phyloP scores from a whole-genome alignment of 1,140 invertebrate species.

The Platyscapa corneri region DNA sequence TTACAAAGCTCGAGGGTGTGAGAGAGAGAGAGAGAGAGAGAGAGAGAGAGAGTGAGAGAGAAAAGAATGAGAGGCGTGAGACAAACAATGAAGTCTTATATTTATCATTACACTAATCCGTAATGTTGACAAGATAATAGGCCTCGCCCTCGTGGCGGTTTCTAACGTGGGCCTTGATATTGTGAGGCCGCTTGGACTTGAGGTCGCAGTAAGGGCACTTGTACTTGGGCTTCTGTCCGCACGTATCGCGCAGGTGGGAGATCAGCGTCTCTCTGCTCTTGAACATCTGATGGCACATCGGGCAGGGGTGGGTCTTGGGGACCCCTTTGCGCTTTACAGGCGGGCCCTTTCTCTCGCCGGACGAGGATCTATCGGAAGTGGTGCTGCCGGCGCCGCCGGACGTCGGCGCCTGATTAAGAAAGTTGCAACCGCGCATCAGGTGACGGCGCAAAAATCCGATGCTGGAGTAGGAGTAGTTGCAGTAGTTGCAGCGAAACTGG shows the following conservation, averaged over 20 bases:
- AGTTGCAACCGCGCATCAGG: slow-evolving; percentile 56
- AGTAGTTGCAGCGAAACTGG: slow-evolving; percentile 57
- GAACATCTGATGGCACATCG: slow-evolving; percentile 73
- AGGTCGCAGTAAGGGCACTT: slow-evolving; percentile 66
- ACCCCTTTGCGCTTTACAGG: not conserved
- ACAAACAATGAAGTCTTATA: not conserved
- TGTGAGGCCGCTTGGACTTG: slow-evolving; percentile 32
- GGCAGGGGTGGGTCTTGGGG: slow-evolving; percentile 61
- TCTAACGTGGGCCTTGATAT: slow-evolving; percentile 44
- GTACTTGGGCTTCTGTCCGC: slow-evolving; percentile 68
- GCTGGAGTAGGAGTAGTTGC: slow-evolving; percentile 56
- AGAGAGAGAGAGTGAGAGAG: not conserved
- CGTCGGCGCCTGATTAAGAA: not conserved
- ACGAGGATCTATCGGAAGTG: too few relatives aligned
- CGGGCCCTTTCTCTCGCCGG: not conserved
- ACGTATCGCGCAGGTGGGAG: slow-evolving; percentile 71
- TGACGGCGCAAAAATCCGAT: slow-evolving; percentile 57
- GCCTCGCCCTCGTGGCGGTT: slow-evolving; percentile 27
- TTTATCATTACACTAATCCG: slow-evolving; percentile 4
- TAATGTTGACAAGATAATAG: slow-evolving; percentile 39
- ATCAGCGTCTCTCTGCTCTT: slow-evolving; percentile 74
- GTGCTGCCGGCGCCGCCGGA: too few relatives aligned
- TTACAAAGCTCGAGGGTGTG: too few relatives aligned
- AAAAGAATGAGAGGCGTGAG: not conserved
- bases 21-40: too few relatives aligned